Evolutionary conservation across 2,888 invertebrate genomes (phyloP).

Genomic region (Tipula vernalis): DNA sequence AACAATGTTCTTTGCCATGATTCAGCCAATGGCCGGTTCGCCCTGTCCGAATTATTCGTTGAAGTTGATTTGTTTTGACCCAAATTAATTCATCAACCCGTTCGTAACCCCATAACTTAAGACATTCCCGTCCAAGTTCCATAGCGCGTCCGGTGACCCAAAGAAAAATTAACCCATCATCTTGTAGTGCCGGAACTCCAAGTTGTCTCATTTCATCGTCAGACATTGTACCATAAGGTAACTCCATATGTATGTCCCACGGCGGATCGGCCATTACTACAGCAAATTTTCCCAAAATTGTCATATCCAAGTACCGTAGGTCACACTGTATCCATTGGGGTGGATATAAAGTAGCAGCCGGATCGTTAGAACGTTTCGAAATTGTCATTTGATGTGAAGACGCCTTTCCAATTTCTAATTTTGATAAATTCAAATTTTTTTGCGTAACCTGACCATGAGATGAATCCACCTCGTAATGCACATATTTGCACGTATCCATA

Average conservation of each 20-base stretch:
- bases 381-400: slow-evolving; percentile 14
- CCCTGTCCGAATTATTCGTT: slow-evolving; percentile 92
- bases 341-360: slow-evolving; percentile 59
- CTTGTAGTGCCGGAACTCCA: slow-evolving; percentile 87
- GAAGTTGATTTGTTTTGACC: slow-evolving; percentile 98
- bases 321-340: slow-evolving; percentile 98
- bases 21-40: slow-evolving; percentile 97
- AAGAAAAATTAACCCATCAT: slow-evolving; percentile 90
- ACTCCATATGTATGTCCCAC: slow-evolving; percentile 99
- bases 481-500: slow-evolving; percentile 98
- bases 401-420: slow-evolving; percentile 15
- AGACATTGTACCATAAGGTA: slow-evolving; percentile 97
- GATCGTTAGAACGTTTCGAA: slow-evolving; percentile 30
- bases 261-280: slow-evolving; percentile 99
- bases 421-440: not conserved
- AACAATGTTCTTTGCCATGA: slow-evolving; percentile 95
- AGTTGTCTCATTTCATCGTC: slow-evolving; percentile 97
- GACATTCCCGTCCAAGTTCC: slow-evolving; percentile 88
- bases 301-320: slow-evolving; percentile 46
- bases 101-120: slow-evolving; percentile 86
- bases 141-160: slow-evolving; percentile 87
- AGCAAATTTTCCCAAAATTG: slow-evolving; percentile 74
- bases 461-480: slow-evolving; percentile 93
- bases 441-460: slow-evolving; percentile 33
- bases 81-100: slow-evolving; percentile 95